These are phyloP conservation scores for Numenius arquata DNA, from an alignment of 2,113 vertebrate genomes.

Conservation along the genomic window DNA sequence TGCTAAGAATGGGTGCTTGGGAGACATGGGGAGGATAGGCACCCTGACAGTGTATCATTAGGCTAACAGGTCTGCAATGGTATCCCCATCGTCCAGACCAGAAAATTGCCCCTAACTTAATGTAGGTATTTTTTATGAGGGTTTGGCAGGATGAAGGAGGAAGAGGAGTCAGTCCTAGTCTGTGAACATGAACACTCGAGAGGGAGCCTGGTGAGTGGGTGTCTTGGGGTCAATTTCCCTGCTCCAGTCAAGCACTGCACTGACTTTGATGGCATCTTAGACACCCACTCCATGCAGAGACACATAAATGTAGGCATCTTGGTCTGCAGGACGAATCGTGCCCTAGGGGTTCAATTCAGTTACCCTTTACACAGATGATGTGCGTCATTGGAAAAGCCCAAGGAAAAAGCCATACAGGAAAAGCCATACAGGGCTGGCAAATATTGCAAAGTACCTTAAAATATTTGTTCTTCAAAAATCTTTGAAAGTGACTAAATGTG, in stretches of 20 bases:
- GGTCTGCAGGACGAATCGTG: background rate
- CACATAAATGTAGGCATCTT: background rate
- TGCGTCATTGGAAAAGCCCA: background rate
- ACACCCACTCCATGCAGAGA: fast-evolving
- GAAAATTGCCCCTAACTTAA: background rate
- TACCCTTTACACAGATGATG: background rate
- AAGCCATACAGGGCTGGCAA: background rate
- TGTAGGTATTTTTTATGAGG: background rate
- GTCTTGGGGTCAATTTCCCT: background rate
- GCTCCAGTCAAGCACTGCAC: background rate
- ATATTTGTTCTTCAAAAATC: background rate
- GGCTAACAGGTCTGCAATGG: background rate
- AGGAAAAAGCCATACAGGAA: no score
- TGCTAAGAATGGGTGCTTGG: background rate
- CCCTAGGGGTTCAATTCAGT: background rate
- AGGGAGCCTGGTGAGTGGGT: background rate
- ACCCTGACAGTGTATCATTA: background rate
- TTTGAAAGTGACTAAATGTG: background rate
- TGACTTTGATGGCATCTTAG: background rate
- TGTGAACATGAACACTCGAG: background rate
- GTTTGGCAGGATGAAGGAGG: background rate
- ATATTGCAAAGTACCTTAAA: background rate
- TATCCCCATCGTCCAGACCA: background rate
- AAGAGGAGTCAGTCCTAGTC: background rate
- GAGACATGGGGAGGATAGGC: background rate